Evolutionary conservation across 2,888 invertebrate genomes (phyloP), one percentile per base, ranked within the genome.

Genomic region (Heliconius sara): DNA sequence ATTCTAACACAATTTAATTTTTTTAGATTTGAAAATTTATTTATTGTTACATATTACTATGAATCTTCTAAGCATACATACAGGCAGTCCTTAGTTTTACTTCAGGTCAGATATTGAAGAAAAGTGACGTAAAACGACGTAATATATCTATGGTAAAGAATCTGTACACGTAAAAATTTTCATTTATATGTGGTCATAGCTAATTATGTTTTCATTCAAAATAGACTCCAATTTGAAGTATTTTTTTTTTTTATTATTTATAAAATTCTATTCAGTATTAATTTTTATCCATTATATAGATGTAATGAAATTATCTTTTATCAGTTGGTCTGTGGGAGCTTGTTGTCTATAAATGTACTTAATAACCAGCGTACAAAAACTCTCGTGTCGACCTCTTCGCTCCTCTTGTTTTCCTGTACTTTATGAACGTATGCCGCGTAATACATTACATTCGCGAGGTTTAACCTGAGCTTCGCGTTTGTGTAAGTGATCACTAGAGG

Each of bases 251-350:
- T 19, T 52, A 19, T 52, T n/a, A 52, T n/a, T n/a, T 60, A 60
- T 60, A 60, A 60, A n/a, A 60, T n/a, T 60, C 60, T n/a, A n/a
- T 60, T 60, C n/a, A 60, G 60, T 60, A 60, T 60, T 52, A 60
- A n/a, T 60, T 60, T n/a, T 12, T 60, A 60, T 60, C 9, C n/a
- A n/a, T 60, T 27, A 27, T 27, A n/a, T 60, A 60, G 22, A 22
- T 57, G 57, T 57, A 57, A 57, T 57, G 10, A 19, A 52, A 52
- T 16, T 9, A 57, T 3, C 22, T 57, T 57, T 57, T 57, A 57
- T 57, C 22, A 57, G 22, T 52, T 57, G 22, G 22, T 57, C 9
- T 57, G 22, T 19, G 22, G 57, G 22, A 22, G 57, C 19, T 57
- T 57, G 7, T 22, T 22, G 57, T 9, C 57, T 57, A 57, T 57